Base-by-base conservation (phyloP, 2,113 vertebrate genomes). In the Saccopteryx bilineata region DNA sequence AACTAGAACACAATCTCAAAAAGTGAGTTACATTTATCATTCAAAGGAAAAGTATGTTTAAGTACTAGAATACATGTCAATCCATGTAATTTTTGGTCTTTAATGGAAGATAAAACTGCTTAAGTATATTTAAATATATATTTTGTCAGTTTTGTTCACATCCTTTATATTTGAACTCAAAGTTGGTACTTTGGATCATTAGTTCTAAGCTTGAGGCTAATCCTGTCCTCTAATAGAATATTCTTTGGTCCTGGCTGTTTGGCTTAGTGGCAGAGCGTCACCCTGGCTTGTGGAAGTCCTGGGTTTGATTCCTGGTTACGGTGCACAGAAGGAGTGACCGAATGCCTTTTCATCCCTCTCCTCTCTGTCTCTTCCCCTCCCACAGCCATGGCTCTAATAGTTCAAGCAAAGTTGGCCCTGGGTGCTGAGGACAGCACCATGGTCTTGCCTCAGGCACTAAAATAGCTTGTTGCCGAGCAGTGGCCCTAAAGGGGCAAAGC, bases 21-120 rank as follows among this genome's bases (percentile, higher is more conserved):
- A 97, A 94, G 56, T 97, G 69, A 97, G 93, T 98, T 98, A 96
- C 87, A 95, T 98, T 98, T 98, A 98, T 97, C 96, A 97, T 96
- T 98, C 97, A 98, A 65, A 90, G 96, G 96, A 97, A 98, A 98
- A 98, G 95, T 98, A 89, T 97, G 90, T 97, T 97, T 98, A 97
- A 98, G 83, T 93, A 90, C 93, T 95, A 97, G 79, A 97, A 95
- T 85, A 76, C 56, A 69, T 76, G 81, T 94, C 97, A 98, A 97
- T 97, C 92, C 33, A 52, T 97, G 90, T 84, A 90, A 96, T 96
- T 97, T 91, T 96, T 96, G 91, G 68, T n/a, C 78, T 96, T 98
- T 93, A 98, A 96, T 96, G 95, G 95, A 97, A 97, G 28, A 18
- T 81, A 72, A 88, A 84, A 65, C 33, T 92, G 31, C 26, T 52